Base-by-base conservation (phyloP, 1,140 invertebrate genomes). In the Platyscapa corneri region DNA sequence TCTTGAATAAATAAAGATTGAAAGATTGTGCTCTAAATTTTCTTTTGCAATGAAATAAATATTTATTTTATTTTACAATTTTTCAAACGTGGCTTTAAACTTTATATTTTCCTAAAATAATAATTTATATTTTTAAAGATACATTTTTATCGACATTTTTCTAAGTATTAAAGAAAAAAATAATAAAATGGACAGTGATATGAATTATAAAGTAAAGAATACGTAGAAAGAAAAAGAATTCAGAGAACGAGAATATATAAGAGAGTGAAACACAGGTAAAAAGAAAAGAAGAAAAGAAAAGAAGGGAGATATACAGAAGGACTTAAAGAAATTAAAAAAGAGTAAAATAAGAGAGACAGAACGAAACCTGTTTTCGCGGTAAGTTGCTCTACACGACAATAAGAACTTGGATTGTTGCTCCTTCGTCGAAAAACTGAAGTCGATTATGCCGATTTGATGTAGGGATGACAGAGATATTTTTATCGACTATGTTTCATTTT, bases 291-390 rank as follows among this genome's bases (percentile, higher is more conserved):
- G 64, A 39, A 65, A 30, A 75, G 75, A 83, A n/a, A 60, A 42
- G 60, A 49, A 37, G 18, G 23, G 72, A 83, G 32, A 84, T n/a
- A 79, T n/a, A 49, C 18, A 60, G 64, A 84, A 39, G 46, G 46
- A 23, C 39, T 49, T 76, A 82, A 56, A 37, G 65, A 82, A 32
- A 70, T 49, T 56, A 56, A 81, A 79, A 56, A 39, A 82, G 64
- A 18, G 53, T 34, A 39, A 64, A 83, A 49, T 32, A 79, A 84
- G 46, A 74, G 12, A 65, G 56, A 74, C 39, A 72, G 67, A 85
- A 67, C 32, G 64, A 85, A 85, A 85, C 83, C 83, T 78, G 83
- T 85, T 85, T 85, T 85, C 74, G 67, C 27, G 30, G 77, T 49
- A 72, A 60, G 46, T 60, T 72, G 49, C 77, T 37, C 49, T 27